Percentiles rank a stretch among this genome's conserved stretches.
phyloP scores from a whole-genome alignment of 2,113 vertebrate genomes.

The Thryonomys swinderianus region DNA sequence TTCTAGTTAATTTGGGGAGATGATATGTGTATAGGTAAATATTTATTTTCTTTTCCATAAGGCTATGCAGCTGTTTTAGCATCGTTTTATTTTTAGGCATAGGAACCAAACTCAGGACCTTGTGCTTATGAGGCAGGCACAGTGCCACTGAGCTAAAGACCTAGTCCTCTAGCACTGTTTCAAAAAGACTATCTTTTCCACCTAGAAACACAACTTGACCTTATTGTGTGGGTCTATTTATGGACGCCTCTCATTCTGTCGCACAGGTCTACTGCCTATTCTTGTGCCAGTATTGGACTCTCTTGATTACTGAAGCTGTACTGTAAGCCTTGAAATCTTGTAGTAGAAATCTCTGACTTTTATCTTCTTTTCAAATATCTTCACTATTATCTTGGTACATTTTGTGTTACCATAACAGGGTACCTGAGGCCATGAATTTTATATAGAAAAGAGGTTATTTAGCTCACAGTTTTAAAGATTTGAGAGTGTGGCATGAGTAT shows the following conservation, averaged over 20 bases:
- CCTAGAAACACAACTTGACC: neutral
- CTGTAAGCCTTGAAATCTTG: conserved; percentile 38
- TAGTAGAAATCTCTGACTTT: neutral
- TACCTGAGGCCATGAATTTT: neutral
- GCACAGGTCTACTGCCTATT: neutral
- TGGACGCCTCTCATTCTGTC: neutral
- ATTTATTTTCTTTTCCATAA: neutral
- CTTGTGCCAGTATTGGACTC: neutral
- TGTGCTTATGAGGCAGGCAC: too few relatives aligned
- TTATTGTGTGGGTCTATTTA: neutral
- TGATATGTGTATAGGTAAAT: neutral
- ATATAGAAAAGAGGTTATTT: neutral
- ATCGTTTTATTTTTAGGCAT: too few relatives aligned
- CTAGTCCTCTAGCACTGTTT: neutral
- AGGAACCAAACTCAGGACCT: too few relatives aligned
- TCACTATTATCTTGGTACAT: neutral
- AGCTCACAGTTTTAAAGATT: neutral
- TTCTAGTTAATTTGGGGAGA: neutral
- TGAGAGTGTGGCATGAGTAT: neutral
- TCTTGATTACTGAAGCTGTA: conserved; percentile 1
- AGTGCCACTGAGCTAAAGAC: too few relatives aligned
- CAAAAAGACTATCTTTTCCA: conserved; percentile 16
- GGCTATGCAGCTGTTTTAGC: neutral
- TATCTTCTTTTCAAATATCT: conserved; percentile 8
- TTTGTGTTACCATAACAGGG: neutral